Base-by-base conservation (phyloP, 2,888 invertebrate genomes). In the Cerastoderma edule region DNA sequence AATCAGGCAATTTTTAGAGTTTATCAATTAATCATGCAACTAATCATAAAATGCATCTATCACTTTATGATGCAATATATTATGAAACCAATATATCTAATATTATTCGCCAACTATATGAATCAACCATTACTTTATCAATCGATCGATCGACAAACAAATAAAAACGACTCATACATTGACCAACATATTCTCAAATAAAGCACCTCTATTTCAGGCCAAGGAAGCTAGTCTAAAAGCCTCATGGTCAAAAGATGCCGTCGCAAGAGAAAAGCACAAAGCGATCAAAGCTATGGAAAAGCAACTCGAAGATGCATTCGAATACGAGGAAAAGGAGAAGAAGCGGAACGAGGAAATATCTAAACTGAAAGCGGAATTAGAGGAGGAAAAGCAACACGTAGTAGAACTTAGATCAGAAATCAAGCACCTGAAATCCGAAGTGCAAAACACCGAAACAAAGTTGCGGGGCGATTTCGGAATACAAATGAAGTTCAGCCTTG, bases 401-500 rank as follows among this genome's bases (percentile, higher is more conserved):
- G 70, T 69, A 19, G 75, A 77, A 13, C 71, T 87, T 2, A 84
- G 84, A 48, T 77, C 85, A 0, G 81, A 89, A 57, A 72, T 88
- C 27, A 67, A 72, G 6, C 75, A 72, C 35, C 65, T 88, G 13
- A 76, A 78, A 19, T 77, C 78, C 6, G 74, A 80, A 32, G 44
- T 88, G 4, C 65, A 77, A 8, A 84, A 87, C 53, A 67, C 83
- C 10, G 79, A 88, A 65, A 71, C 74, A 6, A 85, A 88, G 30
- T 83, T 87, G 66, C 83, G 80, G 54, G 78, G 78, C 6, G 83
- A 86, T 48, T 76, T 89, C 22, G 79, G 83, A 32, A 80, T 84
- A 1, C 90, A 89, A 78, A 85, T 89, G 63, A 82, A 83, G 16
- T 89, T 83, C 68, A 89, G 85, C 64, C 65, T 81, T 30, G 90